Evolutionary conservation across 2,888 invertebrate genomes (phyloP), one percentile per base, ranked within the genome.

Genomic region (Chorisops tibialis): DNA sequence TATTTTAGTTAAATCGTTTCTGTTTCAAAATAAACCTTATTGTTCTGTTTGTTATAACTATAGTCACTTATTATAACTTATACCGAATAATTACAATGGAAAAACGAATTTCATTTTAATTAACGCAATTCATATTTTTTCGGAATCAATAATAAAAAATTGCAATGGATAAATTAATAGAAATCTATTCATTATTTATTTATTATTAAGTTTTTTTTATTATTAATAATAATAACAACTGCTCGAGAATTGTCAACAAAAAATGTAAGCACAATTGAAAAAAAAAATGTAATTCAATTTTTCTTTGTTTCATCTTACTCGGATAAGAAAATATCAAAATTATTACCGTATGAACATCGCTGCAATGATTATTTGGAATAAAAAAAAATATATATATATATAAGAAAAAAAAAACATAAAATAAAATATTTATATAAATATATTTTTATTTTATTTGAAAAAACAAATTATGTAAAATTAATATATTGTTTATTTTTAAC

Each of bases 401-500:
- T n/a, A n/a, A n/a, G n/a, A n/a, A 70, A 66, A 50, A 60, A 63
- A 63, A 60, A 63, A 61, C 65, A 62, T 63, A 65, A 22, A 65
- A 68, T 68, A 65, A 69, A 63, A 59, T 62, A 49, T 59, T 38
- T 47, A 52, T 64, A 69, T 71, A 69, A 70, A 59, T 48, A 48
- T 59, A 48, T 60, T 59, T 59, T 47, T 61, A 68, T 69, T 70
- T 72, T 71, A 70, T 72, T 73, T 73, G 71, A 70, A 71, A 70
- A 72, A 30, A 7, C 9, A n/a, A 70, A 71, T 71, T 72, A 73
- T 70, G 72, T 72, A 71, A 72, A 69, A 70, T 71, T 72, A 68
- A 69, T 69, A 76, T 75, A 76, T 76, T 77, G 77, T 77, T 77
- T 77, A 77, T 76, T 77, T 77, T 77, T 75, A 76, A 76, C 77